Evolutionary conservation across 2,797 vertebrate species (phyloP), one percentile per base, ranked within the genome.

Genomic region (Ficedula albicollis): DNA sequence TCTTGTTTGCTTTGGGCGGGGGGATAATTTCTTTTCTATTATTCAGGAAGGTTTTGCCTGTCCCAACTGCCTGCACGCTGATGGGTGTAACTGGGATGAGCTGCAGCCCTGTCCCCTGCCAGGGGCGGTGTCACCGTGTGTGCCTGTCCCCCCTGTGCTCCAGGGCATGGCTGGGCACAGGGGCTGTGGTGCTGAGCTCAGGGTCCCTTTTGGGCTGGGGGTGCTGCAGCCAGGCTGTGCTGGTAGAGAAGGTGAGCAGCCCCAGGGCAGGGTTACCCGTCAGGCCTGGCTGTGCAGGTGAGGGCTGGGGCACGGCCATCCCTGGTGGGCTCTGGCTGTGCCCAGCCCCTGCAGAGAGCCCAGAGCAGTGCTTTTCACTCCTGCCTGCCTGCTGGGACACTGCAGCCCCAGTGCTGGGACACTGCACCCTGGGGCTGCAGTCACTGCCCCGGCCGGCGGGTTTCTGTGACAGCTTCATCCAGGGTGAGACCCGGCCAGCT

Each of bases 331-430:
- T 62, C 62, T 13, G 44, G 29, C 38, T 68, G 4, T 11, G 29
- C 52, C 34, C 34, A 18, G n/a, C 59, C 13, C 20, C 0, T 32
- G 36, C 22, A 15, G 64, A 48, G 69, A 74, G 10, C 91, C n/a
- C 15, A 13, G 3, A 15, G 1, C 1, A 19, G 22, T 8, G n/a
- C 4, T 6, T 11, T 2, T 5, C 19, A 6, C 55, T n/a, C n/a
- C n/a, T n/a, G n/a, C n/a, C 44, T 64, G 23, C 8, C 77, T 44
- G 15, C 60, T 76, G 46, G 74, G 56, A 4, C 1, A 4, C n/a
- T n/a, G n/a, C n/a, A n/a, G n/a, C n/a, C n/a, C n/a, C n/a, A n/a
- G n/a, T n/a, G n/a, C n/a, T n/a, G n/a, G n/a, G n/a, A n/a, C 0
- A 0, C 2, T 13, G 25, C 51, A 29, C 63, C 70, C 68, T 1